A percentile compares a stretch with the other conserved stretches of the same genome.
These are phyloP conservation scores for Alectoris magna DNA, from an alignment of 2,797 vertebrate species.

Conservation along the genomic window DNA sequence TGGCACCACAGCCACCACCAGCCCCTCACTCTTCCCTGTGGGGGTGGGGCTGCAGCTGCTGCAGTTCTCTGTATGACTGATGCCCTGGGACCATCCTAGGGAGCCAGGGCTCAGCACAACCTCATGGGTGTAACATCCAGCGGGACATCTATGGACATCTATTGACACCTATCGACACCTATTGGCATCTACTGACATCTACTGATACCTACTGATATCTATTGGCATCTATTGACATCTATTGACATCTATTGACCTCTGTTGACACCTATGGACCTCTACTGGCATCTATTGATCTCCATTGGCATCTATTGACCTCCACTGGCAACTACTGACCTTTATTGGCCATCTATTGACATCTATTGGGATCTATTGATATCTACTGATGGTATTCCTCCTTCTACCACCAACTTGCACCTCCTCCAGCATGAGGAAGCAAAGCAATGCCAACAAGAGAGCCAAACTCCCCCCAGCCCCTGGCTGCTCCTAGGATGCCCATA, in stretches of 20 bases:
- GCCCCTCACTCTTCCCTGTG: background rate
- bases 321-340: background rate
- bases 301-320: background rate
- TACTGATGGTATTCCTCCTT: background rate
- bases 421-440: background rate
- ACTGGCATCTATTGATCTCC: too few relatives aligned
- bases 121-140: too few relatives aligned
- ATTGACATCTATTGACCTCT: background rate
- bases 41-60: background rate
- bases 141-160: background rate
- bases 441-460: background rate
- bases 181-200: too few relatives aligned
- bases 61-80: rapidly evolving
- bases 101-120: background rate
- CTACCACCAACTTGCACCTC: background rate
- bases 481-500: background rate
- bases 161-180: background rate
- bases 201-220: background rate
- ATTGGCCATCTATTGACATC: background rate
- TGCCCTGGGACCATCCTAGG: rapidly evolving
- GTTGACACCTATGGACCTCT: background rate
- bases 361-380: background rate
- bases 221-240: background rate
- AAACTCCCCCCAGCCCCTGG: background rate
- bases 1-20: rapidly evolving